Conservation (phyloP, 2,888 invertebrate species). For the Chloromyia formosa region DNA sequence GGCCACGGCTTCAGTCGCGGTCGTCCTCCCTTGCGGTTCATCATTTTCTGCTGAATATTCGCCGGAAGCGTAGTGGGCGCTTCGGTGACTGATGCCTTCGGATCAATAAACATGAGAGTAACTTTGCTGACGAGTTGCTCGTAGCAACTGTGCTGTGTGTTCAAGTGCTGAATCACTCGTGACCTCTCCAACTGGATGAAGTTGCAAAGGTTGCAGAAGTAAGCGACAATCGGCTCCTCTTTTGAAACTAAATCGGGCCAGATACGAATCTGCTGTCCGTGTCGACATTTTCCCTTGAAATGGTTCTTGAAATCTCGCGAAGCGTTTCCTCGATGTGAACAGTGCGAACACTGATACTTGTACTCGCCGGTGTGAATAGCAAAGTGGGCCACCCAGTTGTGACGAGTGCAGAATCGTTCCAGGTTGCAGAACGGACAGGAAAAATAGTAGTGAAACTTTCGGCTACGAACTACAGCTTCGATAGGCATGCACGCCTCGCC, state of each 20-base stretch:
- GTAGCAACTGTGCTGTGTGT: constrained; percentile 54
- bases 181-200: constrained; percentile 73
- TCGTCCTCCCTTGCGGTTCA: constrained; percentile 8
- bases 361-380: constrained; percentile 83
- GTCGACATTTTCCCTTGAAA: constrained; percentile 24
- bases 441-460: constrained; percentile 48
- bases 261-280: neutral
- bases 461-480: neutral
- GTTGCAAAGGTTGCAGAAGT: constrained; percentile 77
- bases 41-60: neutral
- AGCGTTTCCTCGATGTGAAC: constrained; percentile 56
- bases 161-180: constrained; percentile 72
- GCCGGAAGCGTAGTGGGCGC: neutral
- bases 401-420: constrained; percentile 49
- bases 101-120: constrained; percentile 48
- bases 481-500: constrained; percentile 23
- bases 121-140: constrained; percentile 48
- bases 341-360: constrained; percentile 72
- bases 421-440: constrained; percentile 59
- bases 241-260: constrained; percentile 21
- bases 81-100: neutral
- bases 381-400: constrained; percentile 71
- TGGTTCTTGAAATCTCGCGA: constrained; percentile 25
- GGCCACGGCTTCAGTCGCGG: constrained; percentile 12
- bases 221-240: constrained; percentile 61